Evolutionary conservation across 1,140 invertebrate species (phyloP).

Genomic region (Oryctes rhinoceros): DNA sequence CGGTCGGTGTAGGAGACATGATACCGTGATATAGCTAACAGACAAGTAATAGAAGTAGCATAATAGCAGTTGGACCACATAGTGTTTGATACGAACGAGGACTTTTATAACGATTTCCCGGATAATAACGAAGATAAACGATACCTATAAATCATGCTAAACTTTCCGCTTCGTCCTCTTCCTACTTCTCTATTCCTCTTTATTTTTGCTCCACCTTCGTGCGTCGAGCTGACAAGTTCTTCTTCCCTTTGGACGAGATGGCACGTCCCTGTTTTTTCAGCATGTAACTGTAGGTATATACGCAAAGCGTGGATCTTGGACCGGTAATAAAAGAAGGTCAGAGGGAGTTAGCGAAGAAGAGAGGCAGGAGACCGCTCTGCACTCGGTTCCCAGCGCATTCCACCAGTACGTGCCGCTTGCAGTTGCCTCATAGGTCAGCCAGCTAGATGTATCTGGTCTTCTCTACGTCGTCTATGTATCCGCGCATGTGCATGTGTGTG

Average conservation of each 20-base stretch:
- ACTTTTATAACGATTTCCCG: conserved; percentile 25
- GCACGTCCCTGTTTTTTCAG: conserved; percentile 27
- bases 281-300: neutral
- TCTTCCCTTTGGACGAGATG: conserved; percentile 5
- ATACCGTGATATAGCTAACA: neutral
- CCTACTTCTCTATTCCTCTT: conserved; percentile 10
- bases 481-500: neutral
- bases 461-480: neutral
- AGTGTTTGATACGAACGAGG: neutral
- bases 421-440: conserved; percentile 34
- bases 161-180: conserved; percentile 24
- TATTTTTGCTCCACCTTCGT: conserved; percentile 18
- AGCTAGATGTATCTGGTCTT: conserved; percentile 32
- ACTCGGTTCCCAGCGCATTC: conserved; percentile 36
- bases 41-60: neutral
- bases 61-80: neutral
- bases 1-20: neutral
- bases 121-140: conserved; percentile 25
- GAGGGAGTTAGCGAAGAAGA: conserved; percentile 30
- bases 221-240: neutral
- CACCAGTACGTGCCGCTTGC: conserved; percentile 24
- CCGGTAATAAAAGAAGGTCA: conserved; percentile 34
- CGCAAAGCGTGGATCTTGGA: conserved; percentile 25
- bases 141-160: conserved; percentile 7
- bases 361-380: conserved; percentile 29